phyloP scores from a whole-genome alignment of 2,113 vertebrate genomes.

The Suricata suricatta region DNA sequence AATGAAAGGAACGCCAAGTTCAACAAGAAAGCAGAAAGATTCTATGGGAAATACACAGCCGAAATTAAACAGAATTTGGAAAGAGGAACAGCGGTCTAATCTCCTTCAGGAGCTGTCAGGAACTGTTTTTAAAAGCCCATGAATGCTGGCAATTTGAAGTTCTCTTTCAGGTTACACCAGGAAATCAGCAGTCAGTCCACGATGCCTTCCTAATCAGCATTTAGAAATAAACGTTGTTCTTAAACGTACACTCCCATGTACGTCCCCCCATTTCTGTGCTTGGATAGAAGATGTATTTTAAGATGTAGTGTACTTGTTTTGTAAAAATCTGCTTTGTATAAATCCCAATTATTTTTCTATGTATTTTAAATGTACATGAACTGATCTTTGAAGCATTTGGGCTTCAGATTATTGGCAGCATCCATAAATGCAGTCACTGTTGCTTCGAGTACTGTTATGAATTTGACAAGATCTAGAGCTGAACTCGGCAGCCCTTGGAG shows the following conservation, averaged over 20 bases:
- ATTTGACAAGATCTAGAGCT: neutral
- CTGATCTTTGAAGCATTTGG: conserved; percentile 29
- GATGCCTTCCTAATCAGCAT: neutral
- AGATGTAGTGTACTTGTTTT: conserved; percentile 71
- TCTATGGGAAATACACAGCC: conserved; percentile 98
- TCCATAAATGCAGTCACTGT: neutral
- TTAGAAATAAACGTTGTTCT: conserved; percentile 74
- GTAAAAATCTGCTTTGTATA: conserved; percentile 76
- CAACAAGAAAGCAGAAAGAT: conserved; percentile 98
- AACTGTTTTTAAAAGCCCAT: neutral
- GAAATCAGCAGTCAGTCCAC: neutral
- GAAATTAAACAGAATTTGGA: conserved; percentile 99
- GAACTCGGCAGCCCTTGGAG: neutral
- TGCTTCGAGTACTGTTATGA: neutral
- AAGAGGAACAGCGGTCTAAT: conserved; percentile 95
- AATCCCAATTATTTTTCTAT: conserved; percentile 78
- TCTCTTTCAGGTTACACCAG: neutral
- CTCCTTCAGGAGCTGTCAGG: neutral
- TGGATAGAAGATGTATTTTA: conserved; percentile 69
- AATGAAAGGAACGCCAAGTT: conserved; percentile 99
- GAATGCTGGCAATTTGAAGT: neutral
- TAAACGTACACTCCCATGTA: neutral
- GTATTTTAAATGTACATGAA: conserved; percentile 62
- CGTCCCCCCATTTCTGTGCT: conserved; percentile 63
- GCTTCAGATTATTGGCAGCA: neutral